Percentiles rank a stretch among this genome's conserved stretches.
Conservation (phyloP, 2,797 vertebrate genomes). For the Diceros bicornis region DNA sequence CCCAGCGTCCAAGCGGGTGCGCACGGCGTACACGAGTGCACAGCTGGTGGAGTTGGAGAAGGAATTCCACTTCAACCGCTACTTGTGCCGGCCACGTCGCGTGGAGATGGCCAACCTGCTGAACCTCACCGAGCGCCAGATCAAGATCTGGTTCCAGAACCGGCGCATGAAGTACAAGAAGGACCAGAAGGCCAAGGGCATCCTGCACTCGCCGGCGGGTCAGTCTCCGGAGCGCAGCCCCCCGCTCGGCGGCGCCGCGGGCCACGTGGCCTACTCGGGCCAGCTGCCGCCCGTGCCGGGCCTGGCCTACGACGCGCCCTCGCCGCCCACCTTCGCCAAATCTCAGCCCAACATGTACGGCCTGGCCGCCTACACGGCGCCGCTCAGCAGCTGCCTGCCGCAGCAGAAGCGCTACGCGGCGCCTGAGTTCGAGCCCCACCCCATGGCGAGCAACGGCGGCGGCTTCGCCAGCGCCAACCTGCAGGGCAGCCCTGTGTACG, state of each 20-base stretch:
- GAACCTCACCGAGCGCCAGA: conserved; percentile 98
- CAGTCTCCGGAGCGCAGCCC: conserved; percentile 99
- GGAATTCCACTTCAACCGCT: conserved; percentile 99
- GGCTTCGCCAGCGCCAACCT: conserved; percentile 97
- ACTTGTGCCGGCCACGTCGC: conserved; percentile 97
- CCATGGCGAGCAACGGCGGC: conserved; percentile 96
- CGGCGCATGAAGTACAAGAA: conserved; percentile 99
- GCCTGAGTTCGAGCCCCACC: conserved; percentile 97
- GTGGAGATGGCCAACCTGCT: conserved; percentile 99
- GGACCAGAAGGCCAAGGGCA: conserved; percentile 99
- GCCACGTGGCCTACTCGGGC: conserved; percentile 97
- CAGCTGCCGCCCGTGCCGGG: conserved; percentile 96
- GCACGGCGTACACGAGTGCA: conserved; percentile 98
- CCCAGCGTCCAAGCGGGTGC: conserved; percentile 97
- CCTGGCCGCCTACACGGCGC: conserved; percentile 98
- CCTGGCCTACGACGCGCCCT: conserved; percentile 97
- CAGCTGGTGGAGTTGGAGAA: conserved; percentile 99
- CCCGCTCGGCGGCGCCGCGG: conserved; percentile 95
- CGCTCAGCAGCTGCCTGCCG: conserved; percentile 97
- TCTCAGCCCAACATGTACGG: conserved; percentile 99
- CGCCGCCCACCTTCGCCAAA: conserved; percentile 98
- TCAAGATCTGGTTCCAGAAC: conserved; percentile 99
- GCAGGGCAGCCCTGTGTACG: conserved; percentile 99
- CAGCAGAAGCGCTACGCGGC: conserved; percentile 99
- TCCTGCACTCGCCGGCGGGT: conserved; percentile 97